A percentile compares a stretch with the other conserved stretches of the same genome.
Evolutionary conservation across 2,888 invertebrate genomes (phyloP).

Genomic region (Agonopterix alstromeriana): DNA sequence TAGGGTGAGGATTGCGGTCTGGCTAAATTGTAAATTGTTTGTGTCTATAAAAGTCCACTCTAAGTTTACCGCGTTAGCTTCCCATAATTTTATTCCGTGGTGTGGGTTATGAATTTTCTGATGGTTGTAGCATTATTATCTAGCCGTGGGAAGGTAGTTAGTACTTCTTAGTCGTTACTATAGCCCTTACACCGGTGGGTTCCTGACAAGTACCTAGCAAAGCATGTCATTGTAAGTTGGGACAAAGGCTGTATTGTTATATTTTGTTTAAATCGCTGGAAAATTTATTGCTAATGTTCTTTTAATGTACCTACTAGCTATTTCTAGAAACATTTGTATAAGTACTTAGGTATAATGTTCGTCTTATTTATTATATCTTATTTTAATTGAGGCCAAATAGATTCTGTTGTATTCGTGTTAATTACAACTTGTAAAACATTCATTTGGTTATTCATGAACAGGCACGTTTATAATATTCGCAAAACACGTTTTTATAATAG

Average conservation of each 20-base stretch:
- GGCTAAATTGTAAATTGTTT: conserved; percentile 6
- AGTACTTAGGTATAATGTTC: no score
- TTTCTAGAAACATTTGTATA: background rate
- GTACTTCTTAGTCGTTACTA: conserved; percentile 1
- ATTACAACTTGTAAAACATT: no score
- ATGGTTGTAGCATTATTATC: conserved; percentile 2
- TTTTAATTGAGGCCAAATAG: no score
- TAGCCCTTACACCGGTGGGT: background rate
- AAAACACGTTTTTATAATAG: no score
- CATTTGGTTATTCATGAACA: no score
- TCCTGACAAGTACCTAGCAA: background rate
- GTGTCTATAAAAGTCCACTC: conserved; percentile 6
- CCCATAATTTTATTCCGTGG: conserved; percentile 4
- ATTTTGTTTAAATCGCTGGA: conserved; percentile 5
- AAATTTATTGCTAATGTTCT: conserved; percentile 6
- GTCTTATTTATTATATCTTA: no score
- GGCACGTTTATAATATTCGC: no score
- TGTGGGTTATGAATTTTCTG: background rate
- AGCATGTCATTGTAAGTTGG: conserved; percentile 5
- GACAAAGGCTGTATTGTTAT: conserved; percentile 8
- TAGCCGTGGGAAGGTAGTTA: conserved; percentile 6
- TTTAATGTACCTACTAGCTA: conserved; percentile 4
- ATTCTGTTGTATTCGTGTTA: no score
- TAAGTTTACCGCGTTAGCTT: conserved; percentile 3
- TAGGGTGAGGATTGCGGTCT: no score